Base-by-base conservation (phyloP, 2,113 vertebrate species). In the Salvelinus sp. region DNA sequence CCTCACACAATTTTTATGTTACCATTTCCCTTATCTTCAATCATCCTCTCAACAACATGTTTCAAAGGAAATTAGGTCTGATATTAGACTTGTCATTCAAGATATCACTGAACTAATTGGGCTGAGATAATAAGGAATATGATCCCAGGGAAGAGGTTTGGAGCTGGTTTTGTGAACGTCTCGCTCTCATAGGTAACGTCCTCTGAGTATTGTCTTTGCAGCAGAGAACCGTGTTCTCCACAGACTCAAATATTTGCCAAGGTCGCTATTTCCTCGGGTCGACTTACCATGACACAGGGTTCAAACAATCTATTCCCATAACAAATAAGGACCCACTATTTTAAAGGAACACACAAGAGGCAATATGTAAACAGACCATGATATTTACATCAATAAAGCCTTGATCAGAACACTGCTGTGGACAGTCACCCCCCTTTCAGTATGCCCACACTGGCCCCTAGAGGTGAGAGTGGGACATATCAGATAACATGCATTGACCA, bases 51-150 rank as follows among this genome's bases (percentile, higher is more conserved):
- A 65, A 14, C 10, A 14, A 5, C 22, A n/a, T n/a, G n/a, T 10
- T 48, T 67, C 72, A 76, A 82, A 87, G 75, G 71, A 88, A 83
- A 75, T 27, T 69, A 77, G 85, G 69, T 83, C 69, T 72, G 16
- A 20, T 76, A 18, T 33, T 12, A 68, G 4, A 67, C 27, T 25
- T 28, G 27, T 6, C 30, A 20, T 38, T 30, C 30, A 4, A 3
- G n/a, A 38, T 48, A 23, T 69, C 33, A 47, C 18, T 69, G 18
- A 89, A 78, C 86, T 72, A 86, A 77, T 75, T 78, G 76, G 77
- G 83, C 80, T 80, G 77, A 86, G 78, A 85, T 73, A 69, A 85
- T 79, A 79, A 64, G 64, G 86, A 83, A 88, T 80, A 76, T 79
- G 78, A 86, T 79, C 18, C 23, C 23, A 13, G 6, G 5, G 18